Conservation (phyloP, 2,888 invertebrate species). For the Dexiosoma caninum region DNA sequence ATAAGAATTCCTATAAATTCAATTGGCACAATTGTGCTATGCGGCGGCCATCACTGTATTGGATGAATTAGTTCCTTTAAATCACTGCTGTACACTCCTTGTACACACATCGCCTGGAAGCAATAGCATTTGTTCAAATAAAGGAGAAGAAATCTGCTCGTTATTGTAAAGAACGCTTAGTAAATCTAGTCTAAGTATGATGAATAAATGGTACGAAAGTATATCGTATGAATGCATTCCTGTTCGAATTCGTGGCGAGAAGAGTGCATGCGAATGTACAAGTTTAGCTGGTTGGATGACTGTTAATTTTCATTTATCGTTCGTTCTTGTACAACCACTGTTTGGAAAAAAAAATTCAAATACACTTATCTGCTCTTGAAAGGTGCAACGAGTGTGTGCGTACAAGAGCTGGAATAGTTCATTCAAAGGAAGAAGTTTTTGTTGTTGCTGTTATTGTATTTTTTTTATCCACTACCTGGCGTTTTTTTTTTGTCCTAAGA, state of each 20-base stretch:
- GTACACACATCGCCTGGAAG: slow-evolving; percentile 31
- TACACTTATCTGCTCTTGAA: slow-evolving; percentile 34
- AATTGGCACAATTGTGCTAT: no score
- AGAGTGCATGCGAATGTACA: neutral
- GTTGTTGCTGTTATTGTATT: slow-evolving; percentile 16
- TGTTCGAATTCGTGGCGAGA: neutral
- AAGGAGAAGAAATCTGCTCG: neutral
- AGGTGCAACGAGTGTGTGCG: slow-evolving; percentile 47
- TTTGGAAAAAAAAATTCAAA: slow-evolving; percentile 12
- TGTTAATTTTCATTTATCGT: slow-evolving; percentile 1
- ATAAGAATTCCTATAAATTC: no score
- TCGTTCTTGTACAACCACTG: neutral
- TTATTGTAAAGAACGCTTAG: slow-evolving; percentile 24
- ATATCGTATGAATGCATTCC: neutral
- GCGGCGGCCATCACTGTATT: no score
- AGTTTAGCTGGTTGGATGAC: neutral
- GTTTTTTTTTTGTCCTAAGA: slow-evolving; percentile 18
- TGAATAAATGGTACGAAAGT: neutral
- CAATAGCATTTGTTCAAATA: slow-evolving; percentile 33
- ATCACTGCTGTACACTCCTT: neutral
- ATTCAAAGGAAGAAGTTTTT: slow-evolving; percentile 48
- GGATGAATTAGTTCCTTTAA: neutral
- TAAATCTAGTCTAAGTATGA: slow-evolving; percentile 26
- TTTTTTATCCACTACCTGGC: slow-evolving; percentile 39
- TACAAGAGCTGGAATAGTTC: slow-evolving; percentile 19